Evolutionary conservation across 2,888 invertebrate genomes (phyloP), one percentile per base, ranked within the genome.

Genomic region (Rapana venosa): DNA sequence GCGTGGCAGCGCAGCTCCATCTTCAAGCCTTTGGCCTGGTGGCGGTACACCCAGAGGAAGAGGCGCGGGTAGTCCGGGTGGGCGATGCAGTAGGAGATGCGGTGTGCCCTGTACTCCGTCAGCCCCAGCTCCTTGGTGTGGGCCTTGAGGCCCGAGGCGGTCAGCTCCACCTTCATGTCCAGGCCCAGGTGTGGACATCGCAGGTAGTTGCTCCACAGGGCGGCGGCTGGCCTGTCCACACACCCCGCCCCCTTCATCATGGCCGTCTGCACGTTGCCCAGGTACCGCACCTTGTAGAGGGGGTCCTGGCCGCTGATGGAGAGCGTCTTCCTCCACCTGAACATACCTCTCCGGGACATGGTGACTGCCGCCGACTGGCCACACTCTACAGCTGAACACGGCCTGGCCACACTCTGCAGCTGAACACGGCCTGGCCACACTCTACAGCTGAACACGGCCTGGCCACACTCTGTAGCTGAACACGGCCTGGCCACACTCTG

Each of bases 231-330:
- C 96, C 99, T 99, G 96, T 99, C 99, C 92, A 99, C 98, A 96
- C 99, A 99, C 94, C 98, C 98, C 95, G 99, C 99, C 94, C 99
- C 99, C 97, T 99, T 99, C 95, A 99, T 99, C 98, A 99, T 98
- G 95, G 99, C 98, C 91, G 99, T 99, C 96, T 99, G 98, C 89
- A 99, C 99, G 96, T 99, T 99, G 92, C 99, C 99, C 95, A 99
- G 97, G 97, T 99, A 99, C 92, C 98, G 98, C 94, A 99, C 99
- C 97, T 99, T 98, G 97, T 98, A 98, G 89, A 98, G 97, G 4
- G 99, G 99, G 97, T 99, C 99, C 90, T 98, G 98, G 93, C 98
- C 98, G 94, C 98, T 99, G 96, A 99, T 99, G 92, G 98, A 98
- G 93, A 98, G 98, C 58, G 66, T 91, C 90, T 93, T 94, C 88